Base-by-base conservation (phyloP, 64 coral and sea anemone species). In the Pachyseris speciosa region DNA sequence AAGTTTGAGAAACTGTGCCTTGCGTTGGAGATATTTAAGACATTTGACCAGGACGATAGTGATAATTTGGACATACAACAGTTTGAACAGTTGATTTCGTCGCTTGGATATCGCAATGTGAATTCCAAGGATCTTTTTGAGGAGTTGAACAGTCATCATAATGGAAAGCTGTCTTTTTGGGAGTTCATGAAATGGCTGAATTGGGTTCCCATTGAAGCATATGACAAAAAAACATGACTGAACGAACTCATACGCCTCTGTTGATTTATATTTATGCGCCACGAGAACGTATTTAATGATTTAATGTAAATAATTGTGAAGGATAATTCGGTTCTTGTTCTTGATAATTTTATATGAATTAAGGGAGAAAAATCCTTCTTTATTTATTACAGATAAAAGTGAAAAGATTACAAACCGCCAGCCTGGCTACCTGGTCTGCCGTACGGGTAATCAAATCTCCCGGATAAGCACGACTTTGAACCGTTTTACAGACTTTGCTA, bases 171-270 rank as follows among this genome's bases (percentile, higher is more conserved):
- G 25, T 95, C 94, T 8, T 95, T 95, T 44, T 86, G 61, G 69
- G 94, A 95, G 29, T 95, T 95, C 33, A 34, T 95, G 33, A 86
- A 91, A 58, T 94, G 94, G 94, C 49, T 95, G 28, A 91, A 95
- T 32, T 95, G 94, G 94, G 39, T 91, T 32, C 73, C 88, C 30
- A 28, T 94, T 32, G 86, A 90, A 53, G 25, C 30, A 22, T 41
- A 16, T 30, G 7, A 63, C 30, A 59, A 25, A 33, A 40, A 26
- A 34, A 16, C 15, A 7, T 81, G 13, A 19, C 25, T 55, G 43
- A n/a, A n/a, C n/a, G n/a, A n/a, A 37, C 43, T 45, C 4, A 45
- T 11, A 2, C 27, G 25, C 16, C 13, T 37, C 6, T 24, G 39
- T 37, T 27, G n/a, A 59, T 17, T 60, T 22, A 12, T n/a, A n/a